Percentiles rank a stretch among this genome's conserved stretches.
phyloP scores from a whole-genome alignment of 2,113 vertebrate genomes.

The Myrmecobius fasciatus region DNA sequence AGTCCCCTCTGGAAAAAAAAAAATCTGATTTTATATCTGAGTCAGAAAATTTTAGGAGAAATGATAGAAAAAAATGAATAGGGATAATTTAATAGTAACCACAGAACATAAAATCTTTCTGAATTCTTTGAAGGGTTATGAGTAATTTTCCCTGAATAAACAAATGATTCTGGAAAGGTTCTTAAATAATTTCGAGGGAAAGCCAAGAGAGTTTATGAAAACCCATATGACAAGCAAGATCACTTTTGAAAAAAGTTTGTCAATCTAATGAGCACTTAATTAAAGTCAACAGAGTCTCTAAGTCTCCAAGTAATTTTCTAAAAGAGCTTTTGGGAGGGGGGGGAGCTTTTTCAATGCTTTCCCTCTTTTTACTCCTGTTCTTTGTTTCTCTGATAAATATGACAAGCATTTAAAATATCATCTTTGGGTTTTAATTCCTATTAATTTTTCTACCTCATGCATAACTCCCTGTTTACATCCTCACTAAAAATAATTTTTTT shows the following conservation, averaged over 20 bases:
- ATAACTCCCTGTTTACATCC: conserved; percentile 68
- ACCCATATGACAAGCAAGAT: conserved; percentile 76
- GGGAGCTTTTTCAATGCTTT: conserved; percentile 72
- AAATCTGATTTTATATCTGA: conserved; percentile 69
- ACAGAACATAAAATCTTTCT: conserved; percentile 68
- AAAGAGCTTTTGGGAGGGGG: conserved; percentile 82
- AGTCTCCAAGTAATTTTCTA: conserved; percentile 86
- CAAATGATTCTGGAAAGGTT: conserved; percentile 62
- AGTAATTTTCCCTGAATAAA: conserved; percentile 62
- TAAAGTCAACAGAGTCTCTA: conserved; percentile 86
- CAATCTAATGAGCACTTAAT: conserved; percentile 85
- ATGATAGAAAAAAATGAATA: conserved; percentile 70
- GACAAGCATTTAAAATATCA: conserved; percentile 80
- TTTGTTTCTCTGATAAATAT: conserved; percentile 77
- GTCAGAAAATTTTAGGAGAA: conserved; percentile 76
- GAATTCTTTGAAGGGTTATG: conserved; percentile 64
- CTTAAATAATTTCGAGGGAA: conserved; percentile 78
- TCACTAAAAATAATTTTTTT: conserved; percentile 50
- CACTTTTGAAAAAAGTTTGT: conserved; percentile 83
- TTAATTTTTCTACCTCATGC: conserved; percentile 71
- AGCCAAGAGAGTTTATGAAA: conserved; percentile 82
- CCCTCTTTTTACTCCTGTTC: conserved; percentile 79
- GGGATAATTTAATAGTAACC: conserved; percentile 74
- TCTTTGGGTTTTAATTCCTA: conserved; percentile 73
- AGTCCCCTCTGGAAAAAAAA: conserved; percentile 69